Evolutionary conservation across 2,113 vertebrate species (phyloP), one percentile per base, ranked within the genome.

Genomic region (Lepus europaeus): DNA sequence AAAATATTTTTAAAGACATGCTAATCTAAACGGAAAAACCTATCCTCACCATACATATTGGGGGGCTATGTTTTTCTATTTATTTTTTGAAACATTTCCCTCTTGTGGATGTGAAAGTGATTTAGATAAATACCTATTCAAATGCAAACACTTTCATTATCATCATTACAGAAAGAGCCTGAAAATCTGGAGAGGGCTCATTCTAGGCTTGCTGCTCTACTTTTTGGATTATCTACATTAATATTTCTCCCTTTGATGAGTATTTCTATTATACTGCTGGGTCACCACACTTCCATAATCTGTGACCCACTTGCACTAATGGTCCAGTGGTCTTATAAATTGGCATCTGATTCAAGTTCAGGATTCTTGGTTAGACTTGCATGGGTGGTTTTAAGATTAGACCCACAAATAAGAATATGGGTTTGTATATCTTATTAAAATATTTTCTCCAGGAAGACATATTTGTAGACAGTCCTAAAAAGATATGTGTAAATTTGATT

Each of bases 281-380:
- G 72, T 96, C 82, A 36, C 39, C 17, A 89, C 36, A 90, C 69
- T 88, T 93, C 85, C 70, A 70, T 59, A 87, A 77, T 95, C 85
- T 92, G 11, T 97, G 76, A 79, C 85, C 85, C 51, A 77, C 29
- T 92, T 92, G 56, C 80, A 13, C 25, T 92, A 78, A 90, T 90
- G 68, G 68, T 88, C 7, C 4, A 93, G 82, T 72, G 39, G 81
- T 25, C 51, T 95, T 96, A 45, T 93, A 92, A 91, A 83, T 92
- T 97, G 36, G 61, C 51, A 56, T 87, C 61, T 95, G 90, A 93
- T 93, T 93, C 53, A 94, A 77, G 87, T 89, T 95, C 22, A 87
- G 49, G 33, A 27, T 96, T 96, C 78, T 95, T 94, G 61, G 39
- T 90, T 83, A 70, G 59, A 88, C 9, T 89, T 95, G 29, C 16